Conservation (phyloP, 2,797 vertebrate genomes). For the Petrocephalus schoutedeni region DNA sequence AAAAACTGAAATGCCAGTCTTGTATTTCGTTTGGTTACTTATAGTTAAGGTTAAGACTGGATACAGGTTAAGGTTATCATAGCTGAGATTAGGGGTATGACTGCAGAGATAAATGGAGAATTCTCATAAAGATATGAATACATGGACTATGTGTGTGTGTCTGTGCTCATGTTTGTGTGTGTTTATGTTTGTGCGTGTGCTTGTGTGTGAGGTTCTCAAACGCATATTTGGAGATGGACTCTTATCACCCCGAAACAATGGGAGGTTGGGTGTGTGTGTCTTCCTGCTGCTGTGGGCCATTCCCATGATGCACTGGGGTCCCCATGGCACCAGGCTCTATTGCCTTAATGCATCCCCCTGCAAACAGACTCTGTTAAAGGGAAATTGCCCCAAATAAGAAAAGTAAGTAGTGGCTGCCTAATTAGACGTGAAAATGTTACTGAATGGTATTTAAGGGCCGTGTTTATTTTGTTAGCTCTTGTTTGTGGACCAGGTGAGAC, state of each 20-base stretch:
- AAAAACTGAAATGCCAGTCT: background rate
- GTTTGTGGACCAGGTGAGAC: background rate
- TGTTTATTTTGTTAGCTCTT: background rate
- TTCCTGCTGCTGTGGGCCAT: conserved; percentile 8
- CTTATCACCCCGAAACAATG: conserved; percentile 2
- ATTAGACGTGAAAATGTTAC: background rate
- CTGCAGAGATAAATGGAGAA: background rate
- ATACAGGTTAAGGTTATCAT: background rate
- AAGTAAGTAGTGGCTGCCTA: background rate
- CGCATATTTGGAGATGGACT: background rate
- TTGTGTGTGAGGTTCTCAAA: background rate
- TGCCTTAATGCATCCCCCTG: background rate
- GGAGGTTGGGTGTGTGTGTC: background rate
- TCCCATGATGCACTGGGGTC: background rate
- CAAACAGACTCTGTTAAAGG: background rate
- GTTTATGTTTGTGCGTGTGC: background rate
- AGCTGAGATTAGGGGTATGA: background rate
- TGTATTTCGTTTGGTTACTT: background rate
- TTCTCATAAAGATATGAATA: background rate
- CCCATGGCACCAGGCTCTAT: background rate
- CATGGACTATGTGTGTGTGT: background rate
- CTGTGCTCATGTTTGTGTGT: background rate
- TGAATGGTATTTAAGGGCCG: background rate
- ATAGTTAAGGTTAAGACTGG: background rate
- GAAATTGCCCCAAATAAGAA: background rate